Conservation (phyloP, 2,888 invertebrate species). For the Aphrophora alni region DNA sequence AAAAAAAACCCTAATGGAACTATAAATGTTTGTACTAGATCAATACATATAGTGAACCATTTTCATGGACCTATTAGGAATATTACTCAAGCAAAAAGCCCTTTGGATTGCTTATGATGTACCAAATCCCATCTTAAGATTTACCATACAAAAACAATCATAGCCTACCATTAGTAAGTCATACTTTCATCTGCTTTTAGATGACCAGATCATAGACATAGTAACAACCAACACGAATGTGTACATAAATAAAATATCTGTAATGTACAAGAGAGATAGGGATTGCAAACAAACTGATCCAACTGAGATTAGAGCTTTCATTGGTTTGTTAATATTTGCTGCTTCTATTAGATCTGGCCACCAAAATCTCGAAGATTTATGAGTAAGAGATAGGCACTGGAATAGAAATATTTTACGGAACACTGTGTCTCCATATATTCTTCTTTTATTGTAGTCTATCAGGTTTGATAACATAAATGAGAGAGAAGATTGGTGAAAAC, state of each 20-base stretch:
- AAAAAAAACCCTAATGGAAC: too few relatives aligned
- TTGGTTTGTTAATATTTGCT: not conserved
- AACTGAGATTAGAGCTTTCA: not conserved
- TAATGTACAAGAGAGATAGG: not conserved
- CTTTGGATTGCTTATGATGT: too few relatives aligned
- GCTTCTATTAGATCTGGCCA: not conserved
- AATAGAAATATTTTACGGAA: not conserved
- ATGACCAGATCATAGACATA: not conserved
- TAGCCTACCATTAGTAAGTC: too few relatives aligned
- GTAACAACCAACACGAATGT: not conserved
- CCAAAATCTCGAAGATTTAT: too few relatives aligned
- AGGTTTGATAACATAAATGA: not conserved
- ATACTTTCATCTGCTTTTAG: not conserved
- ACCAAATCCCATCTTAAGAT: too few relatives aligned
- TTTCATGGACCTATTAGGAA: too few relatives aligned
- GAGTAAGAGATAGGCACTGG: too few relatives aligned
- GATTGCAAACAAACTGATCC: not conserved
- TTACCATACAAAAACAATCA: too few relatives aligned
- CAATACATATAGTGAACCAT: too few relatives aligned
- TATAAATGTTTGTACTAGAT: not conserved
- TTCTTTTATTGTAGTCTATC: not conserved
- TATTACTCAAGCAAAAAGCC: too few relatives aligned
- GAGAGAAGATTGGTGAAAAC: not conserved
- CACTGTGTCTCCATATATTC: not conserved
- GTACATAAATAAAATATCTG: too few relatives aligned